Base-by-base conservation (phyloP, 2,888 invertebrate species). In the Linyphia triangularis region DNA sequence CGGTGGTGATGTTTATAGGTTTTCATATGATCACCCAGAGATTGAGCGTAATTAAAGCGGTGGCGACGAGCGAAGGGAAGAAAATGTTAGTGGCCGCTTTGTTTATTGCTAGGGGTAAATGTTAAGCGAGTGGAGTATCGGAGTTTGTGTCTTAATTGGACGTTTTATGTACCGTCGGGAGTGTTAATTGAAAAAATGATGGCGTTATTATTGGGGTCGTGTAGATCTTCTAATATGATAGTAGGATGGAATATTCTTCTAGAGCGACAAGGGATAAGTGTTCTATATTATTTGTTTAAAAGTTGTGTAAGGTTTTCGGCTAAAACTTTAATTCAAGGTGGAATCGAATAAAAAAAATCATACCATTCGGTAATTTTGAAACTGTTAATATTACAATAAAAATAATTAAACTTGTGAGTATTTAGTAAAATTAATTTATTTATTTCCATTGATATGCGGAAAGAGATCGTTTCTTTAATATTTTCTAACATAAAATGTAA, bases 11-110 rank as follows among this genome's bases (percentile, higher is more conserved):
- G 70, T 61, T 72, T 72, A 28, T 37, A 28, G 82, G 3, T 63
- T 43, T 61, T 24, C 33, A 24, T 24, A 28, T 24, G 10, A 19
- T 16, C n/a, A 61, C 26, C 37, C 51, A 40, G n/a, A 81, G 51
- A 69, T 69, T 79, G 26, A 37, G 40, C 77, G 26, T 63, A 77
- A 81, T 82, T 82, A 67, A 70, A 75, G 43, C 40, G 67, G 63
- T 26, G 33, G 73, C 83, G 83, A 82, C 72, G 33, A 5, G 19
- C 2, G 28, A 19, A 30, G 22, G 40, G 67, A 57, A 30, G 51
- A 16, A 33, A 33, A 67, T 6, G 75, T 51, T 51, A 16, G 19
- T 16, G 75, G 22, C 51, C n/a, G 22, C 13, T 7, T 51, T 72
- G 26, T 72, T 72, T 72, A 75, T 59, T n/a, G 37, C 67, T 33